phyloP scores from a whole-genome alignment of 2,888 invertebrate genomes.

The Herminia tarsipennalis region DNA sequence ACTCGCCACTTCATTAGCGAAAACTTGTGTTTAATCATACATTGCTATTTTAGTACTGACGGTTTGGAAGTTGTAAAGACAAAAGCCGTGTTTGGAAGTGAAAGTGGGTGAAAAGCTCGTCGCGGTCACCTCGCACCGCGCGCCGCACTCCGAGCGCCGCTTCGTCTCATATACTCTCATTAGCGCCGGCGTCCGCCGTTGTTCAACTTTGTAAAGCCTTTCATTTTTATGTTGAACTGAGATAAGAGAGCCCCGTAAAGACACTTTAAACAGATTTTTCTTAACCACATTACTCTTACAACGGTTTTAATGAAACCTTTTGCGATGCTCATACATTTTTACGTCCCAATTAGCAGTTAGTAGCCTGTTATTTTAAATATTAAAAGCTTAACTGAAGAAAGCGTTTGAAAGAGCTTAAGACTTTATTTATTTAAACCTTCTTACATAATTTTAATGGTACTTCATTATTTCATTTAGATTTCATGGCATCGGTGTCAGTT shows the following conservation, averaged over 20 bases:
- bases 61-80: slow-evolving; percentile 13
- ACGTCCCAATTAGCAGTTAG: slow-evolving; percentile 5
- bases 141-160: too few relatives aligned
- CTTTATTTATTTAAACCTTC: too few relatives aligned
- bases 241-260: slow-evolving; percentile 26
- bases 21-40: slow-evolving; percentile 17
- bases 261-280: slow-evolving; percentile 21
- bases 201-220: slow-evolving; percentile 36
- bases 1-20: slow-evolving; percentile 23
- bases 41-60: slow-evolving; percentile 23
- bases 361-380: not conserved
- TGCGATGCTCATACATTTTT: not conserved
- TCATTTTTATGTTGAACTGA: slow-evolving; percentile 34
- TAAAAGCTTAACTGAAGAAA: too few relatives aligned
- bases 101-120: slow-evolving; percentile 6
- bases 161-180: slow-evolving; percentile 38
- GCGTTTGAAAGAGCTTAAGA: too few relatives aligned
- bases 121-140: not conserved
- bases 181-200: slow-evolving; percentile 29
- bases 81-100: slow-evolving; percentile 10
- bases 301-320: slow-evolving; percentile 18
- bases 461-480: too few relatives aligned
- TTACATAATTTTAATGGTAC: too few relatives aligned
- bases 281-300: slow-evolving; percentile 13
- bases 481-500: too few relatives aligned